These are phyloP conservation scores for Apostichopus leukothele DNA, from an alignment of 53 echinoderm and acorn worm genomes.

Conservation along the genomic window DNA sequence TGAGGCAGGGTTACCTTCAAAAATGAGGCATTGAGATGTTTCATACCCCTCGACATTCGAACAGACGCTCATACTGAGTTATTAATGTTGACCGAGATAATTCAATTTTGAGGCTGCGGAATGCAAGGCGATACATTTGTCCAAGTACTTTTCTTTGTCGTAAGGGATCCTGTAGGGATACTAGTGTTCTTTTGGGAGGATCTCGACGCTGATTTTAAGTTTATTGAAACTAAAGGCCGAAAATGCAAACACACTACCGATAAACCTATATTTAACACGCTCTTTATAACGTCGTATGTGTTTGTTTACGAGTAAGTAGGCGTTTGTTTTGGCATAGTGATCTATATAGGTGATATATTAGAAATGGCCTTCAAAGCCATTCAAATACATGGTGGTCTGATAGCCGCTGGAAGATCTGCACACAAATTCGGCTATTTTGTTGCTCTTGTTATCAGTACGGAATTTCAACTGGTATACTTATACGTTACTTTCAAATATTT, in stretches of 20 bases:
- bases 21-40: too few species aligned
- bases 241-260: constrained; percentile 16
- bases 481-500: not conserved
- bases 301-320: not conserved
- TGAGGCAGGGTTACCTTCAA: too few species aligned
- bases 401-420: constrained; percentile 7
- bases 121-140: not conserved
- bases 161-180: constrained; percentile 55
- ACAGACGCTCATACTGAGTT: too few species aligned
- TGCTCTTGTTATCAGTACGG: not conserved
- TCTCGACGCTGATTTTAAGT: constrained; percentile 36
- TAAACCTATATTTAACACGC: constrained; percentile 14
- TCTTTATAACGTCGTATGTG: constrained; percentile 17
- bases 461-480: not conserved
- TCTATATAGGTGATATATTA: constrained; percentile 35
- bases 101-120: too few species aligned
- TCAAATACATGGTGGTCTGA: constrained; percentile 19
- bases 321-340: not conserved
- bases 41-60: too few species aligned
- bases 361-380: constrained; percentile 37
- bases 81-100: too few species aligned
- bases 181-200: not conserved
- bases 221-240: constrained; percentile 48
- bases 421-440: not conserved
- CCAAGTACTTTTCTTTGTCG: constrained; percentile 60